Evolutionary conservation across 1,140 invertebrate species (phyloP).

Genomic region (Papilio polyxenes): DNA sequence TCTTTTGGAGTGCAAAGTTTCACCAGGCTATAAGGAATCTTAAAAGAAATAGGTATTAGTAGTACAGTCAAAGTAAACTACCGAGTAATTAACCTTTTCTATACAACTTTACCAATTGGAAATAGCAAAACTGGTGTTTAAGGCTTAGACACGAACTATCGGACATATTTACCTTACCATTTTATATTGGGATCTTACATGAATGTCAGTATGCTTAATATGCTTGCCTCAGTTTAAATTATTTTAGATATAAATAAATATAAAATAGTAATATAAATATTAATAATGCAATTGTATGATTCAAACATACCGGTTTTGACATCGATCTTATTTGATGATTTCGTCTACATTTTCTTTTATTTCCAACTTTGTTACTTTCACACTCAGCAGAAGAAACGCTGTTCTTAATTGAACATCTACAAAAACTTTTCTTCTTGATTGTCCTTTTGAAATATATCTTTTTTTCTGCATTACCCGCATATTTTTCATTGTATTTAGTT

Average conservation of each 20-base stretch:
- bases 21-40: slow-evolving; percentile 66
- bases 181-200: no score
- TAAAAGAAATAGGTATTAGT: slow-evolving; percentile 36
- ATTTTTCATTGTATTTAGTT: slow-evolving; percentile 48
- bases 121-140: neutral
- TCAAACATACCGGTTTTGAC: slow-evolving; percentile 52
- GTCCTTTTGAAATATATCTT: slow-evolving; percentile 48
- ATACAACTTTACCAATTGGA: no score
- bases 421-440: slow-evolving; percentile 28
- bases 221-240: no score
- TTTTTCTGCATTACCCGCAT: slow-evolving; percentile 43
- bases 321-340: slow-evolving; percentile 40
- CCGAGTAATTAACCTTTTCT: no score
- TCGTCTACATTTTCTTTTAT: slow-evolving; percentile 46
- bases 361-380: slow-evolving; percentile 43
- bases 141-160: no score
- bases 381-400: slow-evolving; percentile 43
- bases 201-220: no score
- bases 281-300: neutral
- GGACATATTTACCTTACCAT: no score
- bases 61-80: neutral
- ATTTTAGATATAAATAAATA: no score
- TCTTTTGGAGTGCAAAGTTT: slow-evolving; percentile 54
- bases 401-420: slow-evolving; percentile 37
- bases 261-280: neutral